A percentile compares a stretch with the other conserved stretches of the same genome.
phyloP scores from a whole-genome alignment of 2,797 vertebrate species.

The Pantherophis alleghaniensis region DNA sequence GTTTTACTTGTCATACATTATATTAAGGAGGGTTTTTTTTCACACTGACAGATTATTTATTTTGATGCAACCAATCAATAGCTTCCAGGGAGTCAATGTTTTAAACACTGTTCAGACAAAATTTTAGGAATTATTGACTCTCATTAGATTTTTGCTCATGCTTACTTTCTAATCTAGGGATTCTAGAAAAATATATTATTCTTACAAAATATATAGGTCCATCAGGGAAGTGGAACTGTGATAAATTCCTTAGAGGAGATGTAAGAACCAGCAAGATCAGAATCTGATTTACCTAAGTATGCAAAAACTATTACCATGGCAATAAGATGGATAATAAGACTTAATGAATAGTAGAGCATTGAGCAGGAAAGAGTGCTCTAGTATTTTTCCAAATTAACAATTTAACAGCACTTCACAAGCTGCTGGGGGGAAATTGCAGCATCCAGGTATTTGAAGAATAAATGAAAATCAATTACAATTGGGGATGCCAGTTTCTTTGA shows the following conservation, averaged over 20 bases:
- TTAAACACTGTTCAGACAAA: background rate
- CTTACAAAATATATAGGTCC: background rate
- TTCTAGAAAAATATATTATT: background rate
- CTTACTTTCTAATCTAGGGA: background rate
- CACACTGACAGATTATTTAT: background rate
- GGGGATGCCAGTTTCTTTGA: too few species aligned
- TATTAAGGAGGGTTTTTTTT: background rate
- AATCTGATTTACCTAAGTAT: background rate
- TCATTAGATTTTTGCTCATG: background rate
- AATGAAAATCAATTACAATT: background rate
- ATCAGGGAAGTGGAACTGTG: background rate
- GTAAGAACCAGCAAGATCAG: background rate
- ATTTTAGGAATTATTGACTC: background rate
- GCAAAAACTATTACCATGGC: slow-evolving; percentile 3
- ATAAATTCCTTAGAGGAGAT: background rate
- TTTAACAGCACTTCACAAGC: background rate
- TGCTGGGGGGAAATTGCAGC: background rate
- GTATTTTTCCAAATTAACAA: background rate
- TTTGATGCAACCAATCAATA: background rate
- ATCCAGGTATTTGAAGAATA: background rate
- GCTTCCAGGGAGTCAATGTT: background rate
- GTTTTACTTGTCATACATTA: slow-evolving; percentile 5
- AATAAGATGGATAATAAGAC: background rate
- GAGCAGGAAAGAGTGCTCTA: background rate
- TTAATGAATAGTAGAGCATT: background rate